Base-by-base conservation (phyloP, 2,888 invertebrate genomes). In the Lydus trimaculatus region DNA sequence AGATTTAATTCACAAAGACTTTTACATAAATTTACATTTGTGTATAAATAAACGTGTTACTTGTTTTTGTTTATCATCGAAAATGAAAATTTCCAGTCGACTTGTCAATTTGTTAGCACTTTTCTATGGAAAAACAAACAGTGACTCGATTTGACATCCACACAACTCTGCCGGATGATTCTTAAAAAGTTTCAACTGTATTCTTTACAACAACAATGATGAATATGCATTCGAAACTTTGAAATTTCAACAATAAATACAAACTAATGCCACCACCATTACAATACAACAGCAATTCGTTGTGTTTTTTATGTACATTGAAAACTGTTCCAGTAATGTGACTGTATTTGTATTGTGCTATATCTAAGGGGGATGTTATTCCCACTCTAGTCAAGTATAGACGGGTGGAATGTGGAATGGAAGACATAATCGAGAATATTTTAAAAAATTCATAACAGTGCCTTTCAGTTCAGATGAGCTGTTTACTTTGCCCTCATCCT, bases 401-500 rank as follows among this genome's bases (percentile, higher is more conserved):
- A 52, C 13, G 23, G 52, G 23, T 15, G 52, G 0, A 52, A 52
- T 23, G 23, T 15, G 52, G 0, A 52, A 52, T 23, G 23, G 52
- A 25, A 23, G 23, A 23, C 13, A 20, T 52, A 23, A 52, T 52
- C 25, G 13, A 4, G 52, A 20, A 52, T 52, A 70, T 61, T 70
- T 66, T 48, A 66, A 70, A 70, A 65, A 70, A 66, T 70, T 63
- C 70, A 65, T 66, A 58, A 61, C 52, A 58, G 60, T 59, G 64
- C 36, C 65, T 71, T 67, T 71, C 62, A 71, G 66, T 66, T 64
- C 70, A 70, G 74, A 74, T 72, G 70, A 72, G 72, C 60, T 72
- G 72, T 74, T 74, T 74, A 69, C 71, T 63, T 70, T 71, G 71
- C 71, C 70, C 72, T 69, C 71, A 70, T 72, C 67, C 69, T 71